Evolutionary conservation across 2,113 vertebrate species (phyloP).

Genomic region (Urocynchramus pylzowi): DNA sequence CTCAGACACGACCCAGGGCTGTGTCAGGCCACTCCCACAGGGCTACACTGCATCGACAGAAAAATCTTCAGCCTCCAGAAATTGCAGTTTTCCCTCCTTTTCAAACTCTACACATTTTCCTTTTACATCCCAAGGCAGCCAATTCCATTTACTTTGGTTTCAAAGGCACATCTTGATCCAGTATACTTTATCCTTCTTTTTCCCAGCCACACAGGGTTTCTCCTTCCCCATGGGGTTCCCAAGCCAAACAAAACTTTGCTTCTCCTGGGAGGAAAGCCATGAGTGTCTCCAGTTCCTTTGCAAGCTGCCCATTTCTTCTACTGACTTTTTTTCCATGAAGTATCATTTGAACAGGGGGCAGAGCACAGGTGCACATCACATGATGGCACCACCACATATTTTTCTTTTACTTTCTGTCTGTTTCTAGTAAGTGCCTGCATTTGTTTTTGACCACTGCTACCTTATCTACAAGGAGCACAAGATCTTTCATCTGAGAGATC

Average conservation of each 20-base stretch:
- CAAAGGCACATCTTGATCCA: neutral
- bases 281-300: neutral
- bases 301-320: neutral
- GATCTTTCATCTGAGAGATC: neutral
- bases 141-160: neutral
- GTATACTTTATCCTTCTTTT: neutral
- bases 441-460: neutral
- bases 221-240: neutral
- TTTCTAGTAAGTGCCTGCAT: neutral
- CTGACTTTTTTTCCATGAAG: neutral
- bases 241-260: neutral
- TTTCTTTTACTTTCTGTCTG: neutral
- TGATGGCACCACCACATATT: neutral
- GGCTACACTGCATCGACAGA: neutral
- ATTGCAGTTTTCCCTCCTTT: neutral
- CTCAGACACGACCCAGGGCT: rapidly evolving
- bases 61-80: neutral
- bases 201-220: neutral
- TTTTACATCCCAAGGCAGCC: neutral
- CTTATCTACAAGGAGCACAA: neutral
- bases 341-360: neutral
- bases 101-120: neutral
- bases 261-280: neutral
- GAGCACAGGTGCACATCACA: neutral
- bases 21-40: rapidly evolving